A percentile compares a stretch with the other conserved stretches of the same genome.
phyloP scores from a whole-genome alignment of 2,113 vertebrate genomes.

The Ceyx cyanopectus region DNA sequence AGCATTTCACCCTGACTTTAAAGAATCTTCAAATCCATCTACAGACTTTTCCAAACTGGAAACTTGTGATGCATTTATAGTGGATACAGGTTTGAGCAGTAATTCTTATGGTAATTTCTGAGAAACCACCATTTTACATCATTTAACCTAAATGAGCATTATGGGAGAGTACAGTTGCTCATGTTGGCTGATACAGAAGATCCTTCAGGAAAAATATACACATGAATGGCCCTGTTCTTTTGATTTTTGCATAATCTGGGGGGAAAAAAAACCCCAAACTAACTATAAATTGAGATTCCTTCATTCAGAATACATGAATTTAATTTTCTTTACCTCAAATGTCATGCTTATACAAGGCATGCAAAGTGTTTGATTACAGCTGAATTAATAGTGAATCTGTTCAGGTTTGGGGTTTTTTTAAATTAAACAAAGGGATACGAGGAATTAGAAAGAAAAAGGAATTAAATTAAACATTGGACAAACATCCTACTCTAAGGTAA shows the following conservation, averaged over 20 bases:
- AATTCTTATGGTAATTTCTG: background rate
- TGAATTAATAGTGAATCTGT: background rate
- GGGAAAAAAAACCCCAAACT: background rate
- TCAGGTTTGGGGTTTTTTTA: background rate
- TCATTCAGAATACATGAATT: conserved; percentile 23
- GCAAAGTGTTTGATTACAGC: background rate
- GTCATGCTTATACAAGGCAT: background rate
- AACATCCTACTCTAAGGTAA: background rate
- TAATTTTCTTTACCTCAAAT: background rate
- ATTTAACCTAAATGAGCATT: background rate
- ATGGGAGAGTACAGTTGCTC: background rate
- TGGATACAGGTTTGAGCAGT: background rate
- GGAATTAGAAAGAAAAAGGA: background rate
- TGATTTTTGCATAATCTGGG: background rate
- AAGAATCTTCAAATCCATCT: too few species aligned
- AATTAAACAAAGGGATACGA: background rate
- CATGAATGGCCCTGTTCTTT: conserved; percentile 26
- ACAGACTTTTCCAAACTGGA: background rate
- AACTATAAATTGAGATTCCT: background rate
- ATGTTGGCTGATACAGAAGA: background rate
- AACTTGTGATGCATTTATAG: background rate
- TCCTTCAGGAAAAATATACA: conserved; percentile 50
- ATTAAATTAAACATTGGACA: background rate
- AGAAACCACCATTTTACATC: background rate
- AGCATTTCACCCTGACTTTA: background rate